Evolutionary conservation across 2,888 invertebrate species (phyloP), one percentile per base, ranked within the genome.

Genomic region (Nemotelus pantherinus): DNA sequence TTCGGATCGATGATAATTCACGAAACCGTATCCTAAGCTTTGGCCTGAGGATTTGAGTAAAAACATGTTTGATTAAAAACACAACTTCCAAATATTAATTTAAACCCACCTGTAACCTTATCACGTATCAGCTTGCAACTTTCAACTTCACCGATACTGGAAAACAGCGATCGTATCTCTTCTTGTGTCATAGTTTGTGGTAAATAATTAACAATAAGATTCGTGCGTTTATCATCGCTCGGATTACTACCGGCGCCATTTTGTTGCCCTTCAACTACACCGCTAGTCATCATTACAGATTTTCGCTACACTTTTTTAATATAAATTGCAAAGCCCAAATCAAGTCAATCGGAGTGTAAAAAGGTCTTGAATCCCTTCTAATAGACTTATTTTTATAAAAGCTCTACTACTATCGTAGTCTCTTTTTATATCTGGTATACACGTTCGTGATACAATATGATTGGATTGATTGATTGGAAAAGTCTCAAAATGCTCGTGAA

Each of bases 11-110:
- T 97, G 95, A 90, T 98, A 99, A 91, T 99, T 99, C 85, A 99
- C 99, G 90, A 99, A 99, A 84, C 99, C 99, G 89, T 99, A 99
- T 85, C 99, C 99, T 87, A 99, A 93, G 89, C 98, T 98, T 91
- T 99, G 99, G 85, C 99, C 99, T 87, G 78, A 1, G 78, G 25
- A 25, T 25, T 25, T 25, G 25, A 25, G 25, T 25, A 80, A 41
- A 53, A 58, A 74, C 72, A 10, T 41, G 41, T 53, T 5, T 25
- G 39, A 58, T 58, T 3, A 10, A 58, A 2, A 58, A 63, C 41
- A 41, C 10, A 63, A 10, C 3, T 7, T 25, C 25, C 25, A 5
- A 10, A 3, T 58, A 5, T 58, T 10, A 58, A 58, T 58, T 58
- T 50, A 55, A 77, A 80, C 89, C 85, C 85, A 94, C 94, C 96